A percentile compares a stretch with the other conserved stretches of the same genome.
Conservation (phyloP, 2,888 invertebrate genomes). For the Drosophila pegasa region DNA sequence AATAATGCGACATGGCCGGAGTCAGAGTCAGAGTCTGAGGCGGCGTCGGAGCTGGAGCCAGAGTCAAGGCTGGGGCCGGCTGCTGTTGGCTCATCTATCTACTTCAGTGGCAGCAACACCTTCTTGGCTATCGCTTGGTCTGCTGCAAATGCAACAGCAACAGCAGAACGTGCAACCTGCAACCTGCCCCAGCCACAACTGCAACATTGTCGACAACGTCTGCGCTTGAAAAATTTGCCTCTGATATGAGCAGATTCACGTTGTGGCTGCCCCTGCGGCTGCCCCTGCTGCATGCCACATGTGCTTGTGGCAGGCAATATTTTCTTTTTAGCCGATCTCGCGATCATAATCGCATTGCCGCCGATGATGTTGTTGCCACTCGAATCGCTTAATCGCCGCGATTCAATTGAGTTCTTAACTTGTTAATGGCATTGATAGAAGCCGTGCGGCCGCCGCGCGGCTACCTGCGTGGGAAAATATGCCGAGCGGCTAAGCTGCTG, state of each 20-base stretch:
- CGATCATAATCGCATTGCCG: slow-evolving; percentile 69
- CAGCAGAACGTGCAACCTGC: too few relatives aligned
- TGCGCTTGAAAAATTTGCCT: slow-evolving; percentile 72
- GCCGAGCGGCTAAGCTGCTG: slow-evolving; percentile 35
- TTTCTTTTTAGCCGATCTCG: slow-evolving; percentile 70
- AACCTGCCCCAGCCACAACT: slow-evolving; percentile 27
- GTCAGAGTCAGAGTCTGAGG: background rate
- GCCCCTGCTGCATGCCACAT: slow-evolving; percentile 38
- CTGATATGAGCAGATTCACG: slow-evolving; percentile 58
- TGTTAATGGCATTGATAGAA: slow-evolving; percentile 48
- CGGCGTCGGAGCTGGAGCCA: slow-evolving; percentile 2
- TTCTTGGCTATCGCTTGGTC: slow-evolving; percentile 46
- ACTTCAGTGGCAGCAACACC: slow-evolving; percentile 75
- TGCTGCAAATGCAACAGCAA: slow-evolving; percentile 22
- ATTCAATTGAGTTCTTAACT: slow-evolving; percentile 51
- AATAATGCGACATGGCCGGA: slow-evolving; percentile 61
- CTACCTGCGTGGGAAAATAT: slow-evolving; percentile 73
- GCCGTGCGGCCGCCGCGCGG: slow-evolving; percentile 1
- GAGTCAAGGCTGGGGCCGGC: slow-evolving; percentile 4
- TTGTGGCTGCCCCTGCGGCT: slow-evolving; percentile 7
- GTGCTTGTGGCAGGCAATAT: slow-evolving; percentile 51
- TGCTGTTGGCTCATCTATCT: slow-evolving; percentile 63
- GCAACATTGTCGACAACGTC: slow-evolving; percentile 38
- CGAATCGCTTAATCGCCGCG: slow-evolving; percentile 53
- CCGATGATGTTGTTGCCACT: slow-evolving; percentile 60